Evolutionary conservation across 2,797 vertebrate species (phyloP).

Genomic region (Enteromius trimaculatus): DNA sequence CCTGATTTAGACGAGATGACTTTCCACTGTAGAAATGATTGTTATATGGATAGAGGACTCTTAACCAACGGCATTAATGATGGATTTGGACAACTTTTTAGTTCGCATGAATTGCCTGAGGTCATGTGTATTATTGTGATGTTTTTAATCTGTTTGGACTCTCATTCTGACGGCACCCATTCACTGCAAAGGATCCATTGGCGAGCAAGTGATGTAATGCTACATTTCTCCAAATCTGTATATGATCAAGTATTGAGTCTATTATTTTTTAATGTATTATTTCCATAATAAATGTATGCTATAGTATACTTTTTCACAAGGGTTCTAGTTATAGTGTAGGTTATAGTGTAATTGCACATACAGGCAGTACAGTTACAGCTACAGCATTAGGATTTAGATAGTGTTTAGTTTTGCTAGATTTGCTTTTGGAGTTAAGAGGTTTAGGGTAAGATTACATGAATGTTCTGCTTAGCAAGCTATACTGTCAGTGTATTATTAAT

Average conservation of each 20-base stretch:
- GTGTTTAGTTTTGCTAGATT: background rate
- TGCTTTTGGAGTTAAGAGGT: background rate
- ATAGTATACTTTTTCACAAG: background rate
- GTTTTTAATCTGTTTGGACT: background rate
- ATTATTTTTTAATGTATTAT: background rate
- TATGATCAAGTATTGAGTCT: background rate
- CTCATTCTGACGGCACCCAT: background rate
- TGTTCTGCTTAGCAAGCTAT: background rate
- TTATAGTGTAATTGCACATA: background rate
- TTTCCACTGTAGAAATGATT: background rate
- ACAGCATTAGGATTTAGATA: background rate
- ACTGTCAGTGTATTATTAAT: background rate
- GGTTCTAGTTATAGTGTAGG: background rate
- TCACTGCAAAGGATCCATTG: background rate
- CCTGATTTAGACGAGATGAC: background rate
- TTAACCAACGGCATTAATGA: background rate
- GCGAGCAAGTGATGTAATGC: background rate
- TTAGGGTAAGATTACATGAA: background rate
- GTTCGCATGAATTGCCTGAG: background rate
- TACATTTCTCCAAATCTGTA: background rate
- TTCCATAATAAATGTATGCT: background rate
- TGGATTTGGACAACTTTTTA: background rate
- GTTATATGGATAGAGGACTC: background rate
- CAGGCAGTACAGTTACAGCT: background rate
- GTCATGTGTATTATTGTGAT: background rate